These are phyloP conservation scores for Eubucco bourcierii DNA, from an alignment of 2,113 vertebrate species.

Conservation along the genomic window DNA sequence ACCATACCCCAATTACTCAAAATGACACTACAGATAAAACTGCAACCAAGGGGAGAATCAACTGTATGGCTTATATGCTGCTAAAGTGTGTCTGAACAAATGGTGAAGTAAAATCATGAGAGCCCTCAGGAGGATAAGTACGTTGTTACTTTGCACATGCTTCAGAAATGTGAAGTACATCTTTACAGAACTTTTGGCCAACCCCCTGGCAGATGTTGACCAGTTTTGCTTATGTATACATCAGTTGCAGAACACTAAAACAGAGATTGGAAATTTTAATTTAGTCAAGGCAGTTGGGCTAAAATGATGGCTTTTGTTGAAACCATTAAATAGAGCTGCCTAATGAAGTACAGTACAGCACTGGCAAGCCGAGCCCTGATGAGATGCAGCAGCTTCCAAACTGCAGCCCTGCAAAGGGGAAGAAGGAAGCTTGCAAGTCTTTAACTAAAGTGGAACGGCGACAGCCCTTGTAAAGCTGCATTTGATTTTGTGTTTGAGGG, in stretches of 20 bases:
- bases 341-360: conserved; percentile 84
- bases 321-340: conserved; percentile 86
- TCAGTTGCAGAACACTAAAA: conserved; percentile 86
- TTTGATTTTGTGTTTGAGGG: conserved; percentile 46
- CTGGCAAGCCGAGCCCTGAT: conserved; percentile 75
- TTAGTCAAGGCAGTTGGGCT: conserved; percentile 88
- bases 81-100: conserved; percentile 92
- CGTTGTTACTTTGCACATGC: conserved; percentile 85
- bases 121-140: conserved; percentile 81
- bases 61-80: conserved; percentile 82
- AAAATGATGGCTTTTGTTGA: conserved; percentile 87
- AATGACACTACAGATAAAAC: conserved; percentile 92
- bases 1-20: conserved; percentile 91
- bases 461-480: conserved; percentile 27
- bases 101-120: conserved; percentile 88
- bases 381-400: conserved; percentile 75
- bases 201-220: conserved; percentile 87
- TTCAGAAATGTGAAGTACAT: conserved; percentile 84
- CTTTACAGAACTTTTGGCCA: conserved; percentile 85
- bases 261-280: conserved; percentile 89
- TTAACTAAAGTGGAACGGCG: conserved; percentile 44
- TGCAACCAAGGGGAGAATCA: conserved; percentile 97
- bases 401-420: conserved; percentile 67
- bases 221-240: conserved; percentile 84
- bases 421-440: conserved; percentile 68